These are phyloP conservation scores for Rhizomys pruinosus DNA, from an alignment of 2,113 vertebrate genomes.

Conservation along the genomic window DNA sequence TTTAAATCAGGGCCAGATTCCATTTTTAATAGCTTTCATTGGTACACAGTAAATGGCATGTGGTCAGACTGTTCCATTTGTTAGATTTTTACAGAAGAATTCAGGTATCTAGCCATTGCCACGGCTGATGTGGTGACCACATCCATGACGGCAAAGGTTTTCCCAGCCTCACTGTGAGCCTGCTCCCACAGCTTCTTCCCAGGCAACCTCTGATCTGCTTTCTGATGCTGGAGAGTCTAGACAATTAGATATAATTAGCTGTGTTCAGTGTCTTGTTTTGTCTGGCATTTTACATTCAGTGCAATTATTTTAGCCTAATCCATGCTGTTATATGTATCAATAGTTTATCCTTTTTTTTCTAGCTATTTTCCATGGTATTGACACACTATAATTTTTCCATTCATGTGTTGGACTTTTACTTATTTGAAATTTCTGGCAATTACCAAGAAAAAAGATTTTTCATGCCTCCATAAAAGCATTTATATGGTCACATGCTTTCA, in stretches of 20 bases:
- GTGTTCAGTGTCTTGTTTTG: background rate
- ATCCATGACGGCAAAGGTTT: background rate
- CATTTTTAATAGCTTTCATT: constrained; percentile 27
- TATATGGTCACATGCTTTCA: background rate
- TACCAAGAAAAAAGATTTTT: background rate
- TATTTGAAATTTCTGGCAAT: background rate
- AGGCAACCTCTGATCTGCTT: background rate
- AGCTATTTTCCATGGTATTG: background rate
- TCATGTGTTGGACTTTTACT: background rate
- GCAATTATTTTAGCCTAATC: constrained; percentile 27
- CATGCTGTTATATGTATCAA: background rate
- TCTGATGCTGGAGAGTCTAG: background rate
- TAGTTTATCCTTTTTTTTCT: background rate
- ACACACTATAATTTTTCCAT: background rate
- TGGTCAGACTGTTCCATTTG: background rate
- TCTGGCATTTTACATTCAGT: background rate
- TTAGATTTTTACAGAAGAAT: background rate
- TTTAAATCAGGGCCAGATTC: background rate
- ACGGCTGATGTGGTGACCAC: background rate
- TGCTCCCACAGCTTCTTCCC: background rate
- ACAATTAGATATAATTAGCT: background rate
- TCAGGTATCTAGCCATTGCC: background rate
- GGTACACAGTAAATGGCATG: background rate
- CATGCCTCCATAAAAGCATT: background rate
- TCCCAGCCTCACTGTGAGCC: fast-evolving